phyloP scores from a whole-genome alignment of 2,797 vertebrate species.

The Ceyx erithaca region DNA sequence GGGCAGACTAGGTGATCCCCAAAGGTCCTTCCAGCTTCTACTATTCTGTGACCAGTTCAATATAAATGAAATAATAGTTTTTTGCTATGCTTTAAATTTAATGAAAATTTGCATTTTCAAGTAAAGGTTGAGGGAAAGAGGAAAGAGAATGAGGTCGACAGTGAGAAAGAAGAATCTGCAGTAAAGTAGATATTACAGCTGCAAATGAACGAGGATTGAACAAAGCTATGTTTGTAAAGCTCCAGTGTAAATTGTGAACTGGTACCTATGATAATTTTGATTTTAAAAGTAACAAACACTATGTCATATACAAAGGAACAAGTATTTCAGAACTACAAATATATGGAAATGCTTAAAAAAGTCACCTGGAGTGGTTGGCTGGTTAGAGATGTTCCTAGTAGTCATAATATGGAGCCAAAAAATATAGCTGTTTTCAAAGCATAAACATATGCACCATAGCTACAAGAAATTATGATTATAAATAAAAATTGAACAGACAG shows the following conservation, averaged over 20 bases:
- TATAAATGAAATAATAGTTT: neutral
- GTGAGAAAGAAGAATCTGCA: neutral
- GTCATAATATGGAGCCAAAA: neutral
- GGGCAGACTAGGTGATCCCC: too few relatives aligned
- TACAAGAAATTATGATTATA: neutral
- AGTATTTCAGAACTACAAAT: neutral
- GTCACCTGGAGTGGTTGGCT: fast-evolving
- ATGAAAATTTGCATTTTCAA: neutral
- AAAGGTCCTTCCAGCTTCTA: too few relatives aligned
- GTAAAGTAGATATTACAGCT: neutral
- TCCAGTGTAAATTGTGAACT: neutral
- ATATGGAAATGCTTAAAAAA: neutral
- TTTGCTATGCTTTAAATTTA: neutral
- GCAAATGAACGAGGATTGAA: neutral
- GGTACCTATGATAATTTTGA: neutral
- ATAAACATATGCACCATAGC: neutral
- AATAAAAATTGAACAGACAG: neutral
- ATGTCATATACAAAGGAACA: too few relatives aligned
- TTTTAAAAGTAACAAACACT: neutral
- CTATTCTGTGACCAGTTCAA: neutral
- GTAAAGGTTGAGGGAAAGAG: neutral
- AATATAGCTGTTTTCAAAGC: too few relatives aligned
- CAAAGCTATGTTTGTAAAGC: neutral
- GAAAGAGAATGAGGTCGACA: neutral
- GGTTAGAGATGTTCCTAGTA: neutral